phyloP scores from a whole-genome alignment of 2,888 invertebrate genomes.

The Stomorhina lunata region DNA sequence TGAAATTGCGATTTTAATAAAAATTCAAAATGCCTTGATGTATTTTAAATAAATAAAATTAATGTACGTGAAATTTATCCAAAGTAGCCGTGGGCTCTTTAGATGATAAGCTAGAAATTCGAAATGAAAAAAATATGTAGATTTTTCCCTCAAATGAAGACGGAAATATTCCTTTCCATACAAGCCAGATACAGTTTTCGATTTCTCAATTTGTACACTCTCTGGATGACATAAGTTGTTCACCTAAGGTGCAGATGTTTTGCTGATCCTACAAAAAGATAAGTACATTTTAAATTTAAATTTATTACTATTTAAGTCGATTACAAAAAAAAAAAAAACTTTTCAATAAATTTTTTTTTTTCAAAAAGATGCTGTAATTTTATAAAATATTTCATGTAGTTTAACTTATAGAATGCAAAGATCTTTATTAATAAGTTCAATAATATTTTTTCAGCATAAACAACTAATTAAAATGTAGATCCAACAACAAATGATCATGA shows the following conservation, averaged over 20 bases:
- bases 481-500: not conserved
- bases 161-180: too few relatives aligned
- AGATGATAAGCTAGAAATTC: too few relatives aligned
- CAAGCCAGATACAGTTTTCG: too few relatives aligned
- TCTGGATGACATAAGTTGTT: too few relatives aligned
- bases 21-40: too few relatives aligned
- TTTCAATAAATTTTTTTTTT: not conserved
- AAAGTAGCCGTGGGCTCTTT: too few relatives aligned
- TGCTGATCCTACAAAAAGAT: not conserved
- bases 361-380: slow-evolving; percentile 52
- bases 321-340: not conserved
- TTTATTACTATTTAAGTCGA: not conserved
- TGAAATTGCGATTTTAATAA: too few relatives aligned
- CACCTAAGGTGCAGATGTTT: not conserved
- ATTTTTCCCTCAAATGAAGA: too few relatives aligned
- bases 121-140: too few relatives aligned
- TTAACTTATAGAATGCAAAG: not conserved
- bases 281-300: slow-evolving; percentile 22
- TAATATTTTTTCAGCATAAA: slow-evolving; percentile 33
- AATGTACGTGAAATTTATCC: too few relatives aligned
- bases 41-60: too few relatives aligned
- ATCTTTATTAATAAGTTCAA: not conserved
- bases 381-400: slow-evolving; percentile 3
- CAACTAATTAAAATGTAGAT: slow-evolving; percentile 11
- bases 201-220: too few relatives aligned